These are phyloP conservation scores for Sebastes diaconus DNA, from an alignment of 2,797 vertebrate genomes.

Conservation along the genomic window DNA sequence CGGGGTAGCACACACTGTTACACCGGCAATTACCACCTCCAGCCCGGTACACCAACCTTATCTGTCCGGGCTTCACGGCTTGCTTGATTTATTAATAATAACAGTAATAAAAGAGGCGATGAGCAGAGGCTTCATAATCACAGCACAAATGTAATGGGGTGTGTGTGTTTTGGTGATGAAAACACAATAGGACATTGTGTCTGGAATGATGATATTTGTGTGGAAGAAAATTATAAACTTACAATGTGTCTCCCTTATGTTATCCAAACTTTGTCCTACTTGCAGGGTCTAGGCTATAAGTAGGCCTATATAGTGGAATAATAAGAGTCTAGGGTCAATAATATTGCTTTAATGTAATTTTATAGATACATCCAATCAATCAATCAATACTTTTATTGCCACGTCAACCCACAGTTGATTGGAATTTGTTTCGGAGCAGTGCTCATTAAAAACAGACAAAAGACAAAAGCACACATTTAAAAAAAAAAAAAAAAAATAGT, in stretches of 20 bases:
- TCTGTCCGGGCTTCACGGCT: slow-evolving; percentile 56
- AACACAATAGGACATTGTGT: slow-evolving; percentile 28
- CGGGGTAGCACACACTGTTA: slow-evolving; percentile 76
- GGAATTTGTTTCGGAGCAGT: too few relatives aligned
- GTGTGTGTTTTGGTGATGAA: slow-evolving; percentile 20
- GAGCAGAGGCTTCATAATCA: slow-evolving; percentile 68
- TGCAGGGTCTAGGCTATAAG: too few relatives aligned
- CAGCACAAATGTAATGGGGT: slow-evolving; percentile 55
- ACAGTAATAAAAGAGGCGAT: slow-evolving; percentile 74
- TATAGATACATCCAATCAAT: background rate
- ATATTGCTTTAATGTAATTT: background rate
- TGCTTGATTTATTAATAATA: slow-evolving; percentile 78
- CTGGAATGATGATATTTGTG: slow-evolving; percentile 48
- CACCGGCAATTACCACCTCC: slow-evolving; percentile 78
- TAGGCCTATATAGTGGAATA: background rate
- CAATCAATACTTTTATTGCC: too few relatives aligned
- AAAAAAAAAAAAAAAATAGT: too few relatives aligned
- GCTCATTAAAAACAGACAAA: too few relatives aligned
- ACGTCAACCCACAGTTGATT: too few relatives aligned
- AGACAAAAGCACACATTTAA: too few relatives aligned
- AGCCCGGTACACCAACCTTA: slow-evolving; percentile 21
- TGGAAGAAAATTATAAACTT: background rate
- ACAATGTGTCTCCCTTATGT: too few relatives aligned
- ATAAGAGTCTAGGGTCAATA: background rate
- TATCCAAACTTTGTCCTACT: too few relatives aligned